Conservation (phyloP, 64 coral and sea anemone species). For the Dendrophyllia cribrosa region DNA sequence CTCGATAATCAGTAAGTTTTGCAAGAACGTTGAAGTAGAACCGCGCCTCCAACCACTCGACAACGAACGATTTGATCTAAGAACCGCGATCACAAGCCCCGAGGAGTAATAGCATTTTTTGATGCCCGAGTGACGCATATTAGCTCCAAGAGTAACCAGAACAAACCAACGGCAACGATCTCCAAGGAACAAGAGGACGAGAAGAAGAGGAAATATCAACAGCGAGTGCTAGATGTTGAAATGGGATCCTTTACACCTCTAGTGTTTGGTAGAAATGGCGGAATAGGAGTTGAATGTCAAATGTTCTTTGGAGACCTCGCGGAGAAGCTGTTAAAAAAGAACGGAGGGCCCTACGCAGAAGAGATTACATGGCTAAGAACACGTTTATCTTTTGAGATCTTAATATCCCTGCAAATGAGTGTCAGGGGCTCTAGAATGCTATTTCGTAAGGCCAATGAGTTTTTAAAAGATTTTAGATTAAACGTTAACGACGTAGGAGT, state of each 20-base stretch:
- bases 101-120: slow-evolving; percentile 31
- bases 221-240: not conserved
- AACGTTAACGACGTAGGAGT: no score
- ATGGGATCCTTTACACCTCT: not conserved
- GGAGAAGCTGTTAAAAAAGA: no score
- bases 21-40: slow-evolving; percentile 37
- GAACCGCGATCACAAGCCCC: no score
- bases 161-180: not conserved
- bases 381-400: not conserved
- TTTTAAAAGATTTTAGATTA: slow-evolving; percentile 6
- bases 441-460: not conserved
- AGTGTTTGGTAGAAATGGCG: not conserved
- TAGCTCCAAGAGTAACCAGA: not conserved
- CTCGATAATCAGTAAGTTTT: slow-evolving; percentile 22
- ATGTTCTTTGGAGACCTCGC: not conserved
- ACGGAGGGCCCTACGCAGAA: no score
- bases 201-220: slow-evolving; percentile 20
- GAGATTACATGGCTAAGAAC: no score
- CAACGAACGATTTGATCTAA: slow-evolving; percentile 17
- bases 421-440: not conserved
- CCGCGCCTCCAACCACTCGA: slow-evolving; percentile 40
- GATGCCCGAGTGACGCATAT: not conserved
- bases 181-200: not conserved
- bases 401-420: not conserved
- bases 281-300: no score